Base-by-base conservation (phyloP, 2,797 vertebrate species). In the Pampus argenteus region DNA sequence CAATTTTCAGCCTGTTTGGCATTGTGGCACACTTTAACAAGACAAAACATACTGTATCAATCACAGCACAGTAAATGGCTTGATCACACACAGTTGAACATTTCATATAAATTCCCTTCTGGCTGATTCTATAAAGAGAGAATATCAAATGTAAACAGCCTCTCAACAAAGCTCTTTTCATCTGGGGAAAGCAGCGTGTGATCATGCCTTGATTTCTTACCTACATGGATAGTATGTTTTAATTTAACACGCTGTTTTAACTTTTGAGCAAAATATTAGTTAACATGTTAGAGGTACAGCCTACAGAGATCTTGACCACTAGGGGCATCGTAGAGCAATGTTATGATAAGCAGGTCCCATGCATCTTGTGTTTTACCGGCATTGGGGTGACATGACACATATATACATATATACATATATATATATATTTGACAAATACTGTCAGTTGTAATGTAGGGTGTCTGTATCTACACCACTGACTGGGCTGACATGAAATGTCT, bases 1-100 rank as follows among this genome's bases (percentile, higher is more conserved):
- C 60, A 47, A 84, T 82, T 79, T 82, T 63, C 68, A 78, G 84
- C 77, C 63, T 38, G 78, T 74, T 86, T 90, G 84, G 88, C 84
- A 83, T 44, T 11, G 20, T 26, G 51, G 36, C 61, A 48, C 56
- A 49, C 48, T 73, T 67, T 62, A 78, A 85, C 78, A 66, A 87
- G 79, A 78, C 79, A 72, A 78, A 88, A 84, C 81, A 84, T 78
- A 85, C 73, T 81, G 83, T 87, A 74, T 81, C 84, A 87, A 87
- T 86, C 82, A 82, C 52, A 31, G 65, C 79, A 71, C 63, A 55
- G 82, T 71, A 86, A 89, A 89, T 82, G 65, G 74, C 85, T 79
- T 78, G 80, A 89, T 89, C 82, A 83, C 72, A 85, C 67, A 55
- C 73, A 69, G 68, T 62, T 49, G 26, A 81, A 58, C 48, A 40